Evolutionary conservation across 2,113 vertebrate genomes (phyloP).

Genomic region (Psilopogon haemacephalus): DNA sequence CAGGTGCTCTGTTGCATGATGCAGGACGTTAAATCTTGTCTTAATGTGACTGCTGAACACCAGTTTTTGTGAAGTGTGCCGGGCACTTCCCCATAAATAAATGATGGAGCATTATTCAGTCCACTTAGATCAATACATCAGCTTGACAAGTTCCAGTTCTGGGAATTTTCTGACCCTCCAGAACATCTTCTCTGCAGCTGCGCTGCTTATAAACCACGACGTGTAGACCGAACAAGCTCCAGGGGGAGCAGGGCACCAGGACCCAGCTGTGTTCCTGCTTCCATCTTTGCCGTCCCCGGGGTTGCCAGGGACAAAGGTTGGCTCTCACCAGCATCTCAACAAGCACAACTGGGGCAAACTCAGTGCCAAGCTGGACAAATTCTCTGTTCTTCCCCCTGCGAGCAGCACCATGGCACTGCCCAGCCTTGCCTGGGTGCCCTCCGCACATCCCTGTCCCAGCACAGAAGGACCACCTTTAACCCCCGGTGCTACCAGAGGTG

Average conservation of each 20-base stretch:
- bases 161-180: slow-evolving; percentile 44
- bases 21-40: slow-evolving; percentile 8
- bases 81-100: slow-evolving; percentile 54
- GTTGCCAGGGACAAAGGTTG: rapidly evolving
- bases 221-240: not conserved
- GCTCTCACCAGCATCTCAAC: not conserved
- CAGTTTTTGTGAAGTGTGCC: slow-evolving; percentile 33
- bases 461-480: not conserved
- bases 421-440: not conserved
- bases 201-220: not conserved
- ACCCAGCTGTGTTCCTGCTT: not conserved
- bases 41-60: slow-evolving; percentile 3
- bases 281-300: rapidly evolving
- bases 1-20: slow-evolving; percentile 9
- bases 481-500: not conserved
- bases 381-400: not conserved
- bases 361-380: not conserved
- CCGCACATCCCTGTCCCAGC: rapidly evolving
- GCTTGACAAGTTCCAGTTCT: slow-evolving; percentile 48
- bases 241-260: not conserved
- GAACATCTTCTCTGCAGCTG: slow-evolving; percentile 5
- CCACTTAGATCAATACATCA: slow-evolving; percentile 56
- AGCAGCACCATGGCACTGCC: not conserved
- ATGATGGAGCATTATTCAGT: slow-evolving; percentile 55
- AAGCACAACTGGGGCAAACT: not conserved